A percentile compares a stretch with the other conserved stretches of the same genome.
Conservation (phyloP, 2,797 vertebrate genomes). For the Acanthornis magna region DNA sequence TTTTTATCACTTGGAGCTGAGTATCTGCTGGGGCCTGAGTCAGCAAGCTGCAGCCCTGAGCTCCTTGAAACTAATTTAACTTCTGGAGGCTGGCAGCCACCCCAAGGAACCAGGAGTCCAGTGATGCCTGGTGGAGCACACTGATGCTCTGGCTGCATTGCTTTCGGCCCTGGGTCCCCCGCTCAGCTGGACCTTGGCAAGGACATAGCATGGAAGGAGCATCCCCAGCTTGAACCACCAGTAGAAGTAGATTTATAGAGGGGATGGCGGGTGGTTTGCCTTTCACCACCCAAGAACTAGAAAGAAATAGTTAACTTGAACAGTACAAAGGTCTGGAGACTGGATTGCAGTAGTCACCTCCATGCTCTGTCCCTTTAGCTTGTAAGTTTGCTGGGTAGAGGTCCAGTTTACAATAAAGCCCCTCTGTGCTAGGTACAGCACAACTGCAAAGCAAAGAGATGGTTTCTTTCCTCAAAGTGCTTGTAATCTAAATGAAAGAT, state of each 20-base stretch:
- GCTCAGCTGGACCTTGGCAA: not conserved
- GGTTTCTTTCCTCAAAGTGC: not conserved
- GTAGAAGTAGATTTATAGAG: not conserved
- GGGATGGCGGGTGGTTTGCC: rapidly evolving
- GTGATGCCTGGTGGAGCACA: not conserved
- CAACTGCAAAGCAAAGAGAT: not conserved
- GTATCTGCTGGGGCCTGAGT: not conserved
- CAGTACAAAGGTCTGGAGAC: not conserved
- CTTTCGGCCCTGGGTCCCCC: not conserved
- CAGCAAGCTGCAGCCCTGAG: not conserved
- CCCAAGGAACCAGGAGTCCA: not conserved
- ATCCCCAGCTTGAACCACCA: not conserved
- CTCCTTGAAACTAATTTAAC: not conserved
- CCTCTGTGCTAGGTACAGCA: not conserved
- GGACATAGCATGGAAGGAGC: not conserved
- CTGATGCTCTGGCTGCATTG: not conserved
- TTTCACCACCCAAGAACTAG: not conserved
- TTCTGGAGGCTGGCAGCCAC: not conserved
- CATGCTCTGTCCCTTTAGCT: not conserved
- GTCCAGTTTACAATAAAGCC: not conserved
- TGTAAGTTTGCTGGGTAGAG: not conserved
- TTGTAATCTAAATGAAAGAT: not conserved
- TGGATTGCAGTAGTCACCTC: not conserved
- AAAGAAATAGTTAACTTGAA: not conserved
- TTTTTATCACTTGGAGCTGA: not conserved